Conservation (phyloP, 1,140 invertebrate species). For the Dermatophagoides farinae region DNA sequence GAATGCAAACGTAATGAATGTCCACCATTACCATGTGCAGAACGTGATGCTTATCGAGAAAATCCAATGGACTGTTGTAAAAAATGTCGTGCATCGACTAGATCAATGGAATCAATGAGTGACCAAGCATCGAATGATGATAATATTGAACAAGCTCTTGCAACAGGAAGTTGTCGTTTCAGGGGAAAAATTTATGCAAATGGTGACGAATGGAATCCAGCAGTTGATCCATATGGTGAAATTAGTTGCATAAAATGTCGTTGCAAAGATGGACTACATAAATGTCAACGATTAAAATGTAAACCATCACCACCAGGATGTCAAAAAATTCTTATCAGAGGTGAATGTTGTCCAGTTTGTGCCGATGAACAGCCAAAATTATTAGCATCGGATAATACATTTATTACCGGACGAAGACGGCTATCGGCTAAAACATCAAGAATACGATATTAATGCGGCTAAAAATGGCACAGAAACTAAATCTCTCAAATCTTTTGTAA, state of each 20-base stretch:
- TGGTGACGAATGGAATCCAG: constrained; percentile 63
- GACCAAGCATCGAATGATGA: neutral
- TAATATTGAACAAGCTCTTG: neutral
- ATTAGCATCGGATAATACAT: neutral
- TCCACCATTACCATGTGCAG: neutral
- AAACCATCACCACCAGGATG: neutral
- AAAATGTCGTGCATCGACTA: constrained; percentile 3
- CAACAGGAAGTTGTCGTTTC: constrained; percentile 20
- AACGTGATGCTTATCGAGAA: constrained; percentile 20
- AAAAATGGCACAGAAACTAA: neutral
- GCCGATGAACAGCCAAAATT: neutral
- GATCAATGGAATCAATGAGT: neutral
- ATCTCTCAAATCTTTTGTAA: neutral
- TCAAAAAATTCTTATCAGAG: neutral
- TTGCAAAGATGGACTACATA: constrained; percentile 37
- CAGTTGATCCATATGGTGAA: constrained; percentile 49
- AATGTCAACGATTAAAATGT: neutral
- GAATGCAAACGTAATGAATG: neutral
- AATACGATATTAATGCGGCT: neutral
- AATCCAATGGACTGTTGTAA: constrained; percentile 4
- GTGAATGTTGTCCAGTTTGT: constrained; percentile 10
- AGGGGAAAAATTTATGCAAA: constrained; percentile 42
- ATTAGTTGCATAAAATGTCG: constrained; percentile 64
- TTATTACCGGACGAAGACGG: neutral
- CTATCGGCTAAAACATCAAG: neutral